Base-by-base conservation (phyloP, 2,113 vertebrate genomes). In the Sciurus niger region DNA sequence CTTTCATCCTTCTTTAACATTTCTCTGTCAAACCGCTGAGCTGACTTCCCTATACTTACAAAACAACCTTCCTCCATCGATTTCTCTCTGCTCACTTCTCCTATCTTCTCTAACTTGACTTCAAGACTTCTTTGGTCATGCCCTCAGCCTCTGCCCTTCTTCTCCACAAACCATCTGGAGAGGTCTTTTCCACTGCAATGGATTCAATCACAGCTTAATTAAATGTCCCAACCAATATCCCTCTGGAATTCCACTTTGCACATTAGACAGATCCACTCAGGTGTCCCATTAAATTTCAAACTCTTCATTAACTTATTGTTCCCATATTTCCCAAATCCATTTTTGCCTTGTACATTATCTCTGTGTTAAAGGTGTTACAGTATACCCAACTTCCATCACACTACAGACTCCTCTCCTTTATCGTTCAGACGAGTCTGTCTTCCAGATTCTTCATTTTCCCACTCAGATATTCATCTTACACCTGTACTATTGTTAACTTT, bases 81-180 rank as follows among this genome's bases (percentile, higher is more conserved):
- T 2, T 68, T 91, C 18, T 92, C 37, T 67, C 34, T 77, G 22
- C 18, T 60, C 20, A 48, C 11, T 12, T 25, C 6, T 12, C 22
- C 28, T 86, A 6, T 46, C 77, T 78, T 46, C 79, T 94, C 76
- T 53, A 7, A 40, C 7, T 68, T 78, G n/a, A n/a, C 25, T 43
- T 24, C 10, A 13, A 34, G 60, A 51, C 16, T 53, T 85, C 40
- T 28, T 89, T 63, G 30, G 8, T 32, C 40, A 67, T 17, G 20
- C 16, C 25, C 12, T 37, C 12, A 74, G 0, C 12, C 13, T 72
- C 65, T 53, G 0, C 16, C 34, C 65, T 93, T 89, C 53, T 32
- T 93, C 32, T 63, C 2, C 0, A 43, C 0, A 18, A 4, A 6
- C 48, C 70, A 0, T 68, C 60, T 10, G 2, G 17, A 16, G 53